Evolutionary conservation across 2,888 invertebrate species (phyloP).

Genomic region (Epinotia nisella): DNA sequence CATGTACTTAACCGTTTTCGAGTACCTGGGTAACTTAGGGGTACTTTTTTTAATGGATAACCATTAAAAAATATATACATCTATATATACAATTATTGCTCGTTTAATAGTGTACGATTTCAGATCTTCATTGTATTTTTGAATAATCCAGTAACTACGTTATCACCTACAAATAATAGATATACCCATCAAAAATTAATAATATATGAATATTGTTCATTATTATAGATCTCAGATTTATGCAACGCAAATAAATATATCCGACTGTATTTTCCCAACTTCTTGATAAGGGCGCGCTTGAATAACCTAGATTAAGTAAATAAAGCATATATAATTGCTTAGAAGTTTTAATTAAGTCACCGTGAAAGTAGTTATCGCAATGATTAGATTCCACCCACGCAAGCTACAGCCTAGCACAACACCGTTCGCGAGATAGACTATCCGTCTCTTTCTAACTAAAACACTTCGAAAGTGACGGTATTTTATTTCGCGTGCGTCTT

Average conservation of each 20-base stretch:
- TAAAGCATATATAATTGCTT: neutral
- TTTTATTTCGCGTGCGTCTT: neutral
- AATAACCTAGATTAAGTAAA: neutral
- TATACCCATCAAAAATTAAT: neutral
- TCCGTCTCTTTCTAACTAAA: neutral
- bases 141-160: constrained; percentile 2
- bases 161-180: neutral
- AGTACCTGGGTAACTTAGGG: no score
- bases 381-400: neutral
- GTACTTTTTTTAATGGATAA: no score
- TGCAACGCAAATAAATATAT: constrained; percentile 17
- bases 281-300: neutral
- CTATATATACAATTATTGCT: no score
- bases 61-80: no score
- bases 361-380: neutral
- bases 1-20: no score
- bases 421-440: neutral
- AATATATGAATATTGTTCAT: neutral
- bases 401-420: neutral
- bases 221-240: constrained; percentile 1
- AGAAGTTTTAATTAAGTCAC: neutral
- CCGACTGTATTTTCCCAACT: constrained; percentile 16
- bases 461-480: neutral
- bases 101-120: neutral
- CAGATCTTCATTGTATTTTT: neutral